Evolutionary conservation across 2,797 vertebrate genomes (phyloP), one percentile per base, ranked within the genome.

Genomic region (Alfaro cultratus): DNA sequence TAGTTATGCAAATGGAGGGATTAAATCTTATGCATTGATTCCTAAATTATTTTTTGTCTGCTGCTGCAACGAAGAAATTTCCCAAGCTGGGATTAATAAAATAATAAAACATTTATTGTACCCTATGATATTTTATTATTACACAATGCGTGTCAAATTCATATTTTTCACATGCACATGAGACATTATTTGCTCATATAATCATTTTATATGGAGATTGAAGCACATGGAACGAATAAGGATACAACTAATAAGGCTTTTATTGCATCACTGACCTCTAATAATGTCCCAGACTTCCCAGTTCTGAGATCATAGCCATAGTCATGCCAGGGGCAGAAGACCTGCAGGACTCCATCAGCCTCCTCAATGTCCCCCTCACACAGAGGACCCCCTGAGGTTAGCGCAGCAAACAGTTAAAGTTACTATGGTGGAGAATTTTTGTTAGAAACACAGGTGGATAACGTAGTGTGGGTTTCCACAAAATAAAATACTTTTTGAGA

Each of bases 271-370:
- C 91, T 85, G 55, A 96, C 96, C 93, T 96, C 90, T 83, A 96
- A 87, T 8, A 94, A 93, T 8, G 94, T 87, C 71, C 93, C 93
- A 31, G 96, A 96, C 73, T 47, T 88, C 47, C 95, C 95, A 0
- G 95, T 96, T 76, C 92, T 92, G 76, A 96, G 94, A 78, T 96
- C 90, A 87, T 96, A 96, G 84, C 95, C 84, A 73, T 96, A 96
- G 79, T 96, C 95, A 18, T 96, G 96, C 96, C 96, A 96, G 51
- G 95, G 96, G 73, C 96, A 96, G 89, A 96, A 95, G 70, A 96
- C 95, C 87, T 92, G 89, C 79, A 96, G 90, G 83, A 94, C 87
- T 5, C 93, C 95, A 43, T 94, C 90, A 1, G 94, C 91, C 62
- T 96, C 95, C 87, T 96, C 96, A 0, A 96, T 96, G 89, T 96